A percentile compares a stretch with the other conserved stretches of the same genome.
Conservation (phyloP, 2,797 vertebrate species). For the Xenentodon cancila region DNA sequence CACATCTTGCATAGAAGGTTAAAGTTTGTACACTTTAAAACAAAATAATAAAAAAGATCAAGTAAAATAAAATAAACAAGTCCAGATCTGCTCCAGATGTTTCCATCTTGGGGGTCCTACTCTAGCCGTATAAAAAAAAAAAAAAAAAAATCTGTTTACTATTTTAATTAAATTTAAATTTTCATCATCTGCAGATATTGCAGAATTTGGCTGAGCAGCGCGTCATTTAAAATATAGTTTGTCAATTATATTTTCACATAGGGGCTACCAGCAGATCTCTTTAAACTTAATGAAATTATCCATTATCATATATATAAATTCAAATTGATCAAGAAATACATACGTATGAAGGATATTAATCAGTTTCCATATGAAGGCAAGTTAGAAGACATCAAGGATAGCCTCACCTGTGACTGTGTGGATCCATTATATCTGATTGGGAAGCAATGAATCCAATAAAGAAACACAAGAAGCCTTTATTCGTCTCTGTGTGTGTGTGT, state of each 20-base stretch:
- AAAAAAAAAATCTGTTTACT: background rate
- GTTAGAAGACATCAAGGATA: conserved; percentile 75
- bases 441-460: conserved; percentile 5
- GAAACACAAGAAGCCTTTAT: conserved; percentile 1
- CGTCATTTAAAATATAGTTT: too few species aligned
- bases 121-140: background rate
- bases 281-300: background rate
- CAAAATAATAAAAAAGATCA: background rate
- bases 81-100: background rate
- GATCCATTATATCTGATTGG: conserved; percentile 60
- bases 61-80: background rate
- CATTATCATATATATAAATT: background rate
- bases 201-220: background rate
- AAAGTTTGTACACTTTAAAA: background rate
- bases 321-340: background rate
- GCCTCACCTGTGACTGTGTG: conserved; percentile 77
- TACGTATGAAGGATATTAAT: conserved; percentile 45
- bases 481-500: conserved; percentile 20
- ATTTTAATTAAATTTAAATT: background rate
- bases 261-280: background rate
- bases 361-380: conserved; percentile 78
- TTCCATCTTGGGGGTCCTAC: background rate
- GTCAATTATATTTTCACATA: too few species aligned
- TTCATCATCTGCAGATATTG: background rate
- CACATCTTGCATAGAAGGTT: background rate